These are phyloP conservation scores for Ceryle rudis DNA, from an alignment of 2,797 vertebrate species.

Conservation along the genomic window DNA sequence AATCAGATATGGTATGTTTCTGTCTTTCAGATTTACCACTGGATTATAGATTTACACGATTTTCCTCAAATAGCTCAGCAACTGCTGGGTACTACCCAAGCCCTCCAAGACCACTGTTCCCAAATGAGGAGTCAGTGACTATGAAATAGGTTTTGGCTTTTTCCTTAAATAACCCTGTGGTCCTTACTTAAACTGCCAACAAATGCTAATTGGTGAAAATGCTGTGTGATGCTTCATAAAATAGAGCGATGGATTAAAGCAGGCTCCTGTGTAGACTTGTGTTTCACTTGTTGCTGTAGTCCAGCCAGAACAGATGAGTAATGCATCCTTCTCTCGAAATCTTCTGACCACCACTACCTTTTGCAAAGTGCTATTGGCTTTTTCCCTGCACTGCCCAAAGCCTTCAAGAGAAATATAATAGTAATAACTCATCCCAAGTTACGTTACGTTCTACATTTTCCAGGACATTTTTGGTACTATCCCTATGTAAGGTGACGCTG, in stretches of 20 bases:
- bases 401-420: neutral
- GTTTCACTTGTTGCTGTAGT: slow-evolving; percentile 19
- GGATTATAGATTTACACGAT: slow-evolving; percentile 93
- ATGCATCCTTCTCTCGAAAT: neutral
- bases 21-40: slow-evolving; percentile 89
- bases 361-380: neutral
- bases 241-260: slow-evolving; percentile 59
- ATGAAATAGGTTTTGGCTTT: slow-evolving; percentile 48
- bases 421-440: neutral
- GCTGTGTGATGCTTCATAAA: slow-evolving; percentile 64
- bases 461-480: neutral
- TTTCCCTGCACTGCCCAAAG: neutral
- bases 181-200: slow-evolving; percentile 43
- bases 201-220: slow-evolving; percentile 47
- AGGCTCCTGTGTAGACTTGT: slow-evolving; percentile 37
- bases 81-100: slow-evolving; percentile 91
- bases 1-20: slow-evolving; percentile 50
- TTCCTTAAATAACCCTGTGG: slow-evolving; percentile 30
- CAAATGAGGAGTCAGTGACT: slow-evolving; percentile 72
- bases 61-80: slow-evolving; percentile 87
- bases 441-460: neutral
- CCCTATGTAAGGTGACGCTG: neutral
- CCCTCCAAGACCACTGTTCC: slow-evolving; percentile 86
- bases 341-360: neutral
- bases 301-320: neutral